Conservation (phyloP, 2,888 invertebrate species). For the Diarsia rubi region DNA sequence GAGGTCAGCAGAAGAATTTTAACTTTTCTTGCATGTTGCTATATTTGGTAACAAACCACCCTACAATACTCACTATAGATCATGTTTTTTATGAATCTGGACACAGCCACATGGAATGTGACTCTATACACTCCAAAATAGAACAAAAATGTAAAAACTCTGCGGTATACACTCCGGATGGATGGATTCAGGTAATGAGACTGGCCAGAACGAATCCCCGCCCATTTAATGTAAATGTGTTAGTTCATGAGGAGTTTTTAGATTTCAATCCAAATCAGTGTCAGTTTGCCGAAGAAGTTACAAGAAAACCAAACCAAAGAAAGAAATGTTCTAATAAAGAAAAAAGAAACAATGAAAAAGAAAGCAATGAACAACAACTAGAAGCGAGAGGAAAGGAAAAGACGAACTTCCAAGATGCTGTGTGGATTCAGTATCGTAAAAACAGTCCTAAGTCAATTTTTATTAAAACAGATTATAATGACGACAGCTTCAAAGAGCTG, state of each 20-base stretch:
- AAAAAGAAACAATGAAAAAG: constrained; percentile 3
- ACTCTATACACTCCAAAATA: constrained; percentile 15
- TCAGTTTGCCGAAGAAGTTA: constrained; percentile 18
- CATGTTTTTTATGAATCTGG: constrained; percentile 8
- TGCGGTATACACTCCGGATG: constrained; percentile 20
- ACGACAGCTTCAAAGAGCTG: constrained; percentile 23
- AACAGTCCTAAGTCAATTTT: constrained; percentile 27
- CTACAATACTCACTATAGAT: constrained; percentile 6
- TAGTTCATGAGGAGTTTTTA: constrained; percentile 32
- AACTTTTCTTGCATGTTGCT: constrained; percentile 16
- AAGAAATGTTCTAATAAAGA: not conserved
- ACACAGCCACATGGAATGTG: not conserved
- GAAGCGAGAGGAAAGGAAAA: constrained; percentile 14
- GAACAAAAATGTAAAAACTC: constrained; percentile 18
- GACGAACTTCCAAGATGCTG: constrained; percentile 30
- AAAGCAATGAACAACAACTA: constrained; percentile 7
- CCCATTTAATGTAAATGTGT: constrained; percentile 27
- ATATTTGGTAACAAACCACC: constrained; percentile 1
- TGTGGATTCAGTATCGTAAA: constrained; percentile 46
- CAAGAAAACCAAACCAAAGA: not conserved
- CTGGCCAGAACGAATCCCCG: constrained; percentile 21
- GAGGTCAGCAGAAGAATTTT: not conserved
- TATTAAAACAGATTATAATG: constrained; percentile 20
- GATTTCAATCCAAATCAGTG: constrained; percentile 29
- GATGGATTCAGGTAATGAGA: constrained; percentile 21